A percentile compares a stretch with the other conserved stretches of the same genome.
phyloP scores from a whole-genome alignment of 2,888 invertebrate genomes.

The Agrilus biguttatus region DNA sequence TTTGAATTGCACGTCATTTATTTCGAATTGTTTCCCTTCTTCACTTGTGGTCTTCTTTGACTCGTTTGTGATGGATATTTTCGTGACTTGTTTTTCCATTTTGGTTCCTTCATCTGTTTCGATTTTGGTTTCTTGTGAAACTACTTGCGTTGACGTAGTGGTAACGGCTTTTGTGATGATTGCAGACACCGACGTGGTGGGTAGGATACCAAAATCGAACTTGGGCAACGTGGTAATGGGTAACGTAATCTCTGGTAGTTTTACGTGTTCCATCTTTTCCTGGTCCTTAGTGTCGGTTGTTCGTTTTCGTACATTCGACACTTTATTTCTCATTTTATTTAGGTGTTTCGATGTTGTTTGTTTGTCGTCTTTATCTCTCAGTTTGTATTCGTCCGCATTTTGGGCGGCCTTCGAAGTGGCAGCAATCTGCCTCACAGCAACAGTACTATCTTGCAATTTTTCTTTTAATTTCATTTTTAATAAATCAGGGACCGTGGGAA shows the following conservation, averaged over 20 bases:
- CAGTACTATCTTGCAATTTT: constrained; percentile 43
- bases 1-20: constrained; percentile 19
- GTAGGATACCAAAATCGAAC: constrained; percentile 36
- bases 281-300: constrained; percentile 19
- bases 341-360: constrained; percentile 22
- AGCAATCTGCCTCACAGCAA: constrained; percentile 45
- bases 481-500: constrained; percentile 49
- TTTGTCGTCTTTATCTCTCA: constrained; percentile 13
- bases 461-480: constrained; percentile 44
- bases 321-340: constrained; percentile 32
- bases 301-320: constrained; percentile 17
- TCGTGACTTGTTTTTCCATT: constrained; percentile 3
- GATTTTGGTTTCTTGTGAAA: constrained; percentile 1
- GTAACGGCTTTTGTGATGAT: constrained; percentile 2
- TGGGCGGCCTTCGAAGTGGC: constrained; percentile 36
- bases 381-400: constrained; percentile 24
- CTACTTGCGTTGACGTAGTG: constrained; percentile 2
- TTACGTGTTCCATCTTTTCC: constrained; percentile 31
- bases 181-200: constrained; percentile 6
- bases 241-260: constrained; percentile 37
- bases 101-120: constrained; percentile 3
- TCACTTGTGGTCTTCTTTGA: not conserved
- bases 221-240: constrained; percentile 42
- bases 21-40: not conserved
- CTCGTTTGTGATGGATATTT: not conserved